Conservation (phyloP, 2,797 vertebrate genomes). For the Salmo trutta region DNA sequence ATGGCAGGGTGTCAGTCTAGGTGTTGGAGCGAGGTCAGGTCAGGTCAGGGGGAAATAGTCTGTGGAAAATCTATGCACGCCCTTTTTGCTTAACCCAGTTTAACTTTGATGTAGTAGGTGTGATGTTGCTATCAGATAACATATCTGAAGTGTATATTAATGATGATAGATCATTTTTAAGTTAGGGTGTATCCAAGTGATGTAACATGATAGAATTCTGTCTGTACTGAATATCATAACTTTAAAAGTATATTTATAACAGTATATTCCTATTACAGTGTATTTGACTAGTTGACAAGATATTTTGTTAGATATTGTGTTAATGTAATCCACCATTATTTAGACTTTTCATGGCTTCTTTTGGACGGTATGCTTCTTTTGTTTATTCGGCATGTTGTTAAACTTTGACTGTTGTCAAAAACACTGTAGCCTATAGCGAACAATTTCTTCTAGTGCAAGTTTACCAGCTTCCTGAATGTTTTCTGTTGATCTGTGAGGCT, state of each 20-base stretch:
- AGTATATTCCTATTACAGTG: background rate
- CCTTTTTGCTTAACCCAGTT: slow-evolving; percentile 6
- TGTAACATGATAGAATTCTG: background rate
- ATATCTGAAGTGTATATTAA: background rate
- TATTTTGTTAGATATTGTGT: background rate
- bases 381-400: background rate
- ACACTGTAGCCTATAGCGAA: background rate
- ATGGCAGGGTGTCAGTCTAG: background rate
- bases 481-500: slow-evolving; percentile 9
- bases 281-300: background rate
- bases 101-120: background rate
- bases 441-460: background rate
- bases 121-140: background rate
- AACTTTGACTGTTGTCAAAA: background rate
- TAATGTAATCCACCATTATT: background rate
- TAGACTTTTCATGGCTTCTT: background rate
- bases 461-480: background rate
- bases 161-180: background rate
- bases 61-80: background rate
- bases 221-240: background rate
- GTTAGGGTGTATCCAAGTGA: background rate
- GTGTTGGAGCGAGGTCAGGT: background rate
- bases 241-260: background rate
- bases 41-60: background rate
- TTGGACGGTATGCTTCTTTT: background rate